Percentiles rank a stretch among this genome's conserved stretches.
Conservation (phyloP, 1,140 invertebrate species). For the Armadillidium nasatum region DNA sequence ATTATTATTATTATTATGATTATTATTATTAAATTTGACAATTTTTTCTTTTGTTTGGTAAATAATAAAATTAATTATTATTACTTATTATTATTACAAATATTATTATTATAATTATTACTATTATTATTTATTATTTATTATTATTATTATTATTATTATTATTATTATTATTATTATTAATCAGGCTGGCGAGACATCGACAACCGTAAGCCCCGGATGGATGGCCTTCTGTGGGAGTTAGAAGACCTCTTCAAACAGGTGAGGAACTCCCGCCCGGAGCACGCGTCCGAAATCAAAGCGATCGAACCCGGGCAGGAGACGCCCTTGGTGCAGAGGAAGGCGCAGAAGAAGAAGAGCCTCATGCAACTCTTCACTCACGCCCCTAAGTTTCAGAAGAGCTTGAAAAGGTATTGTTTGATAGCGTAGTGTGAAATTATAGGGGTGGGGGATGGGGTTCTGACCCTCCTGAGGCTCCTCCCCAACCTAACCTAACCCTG, state of each 20-base stretch:
- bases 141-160: not conserved
- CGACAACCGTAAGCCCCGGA: conserved; percentile 62
- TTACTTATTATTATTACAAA: too few relatives aligned
- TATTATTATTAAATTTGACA: too few relatives aligned
- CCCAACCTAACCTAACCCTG: too few relatives aligned
- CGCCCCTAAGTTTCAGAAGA: conserved; percentile 91
- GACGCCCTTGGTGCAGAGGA: conserved; percentile 55
- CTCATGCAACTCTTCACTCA: conserved; percentile 91
- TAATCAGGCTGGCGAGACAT: conserved; percentile 57
- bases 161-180: not conserved
- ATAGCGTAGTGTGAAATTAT: not conserved
- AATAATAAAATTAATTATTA: too few relatives aligned
- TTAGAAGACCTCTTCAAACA: conserved; percentile 70
- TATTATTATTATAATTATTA: too few relatives aligned
- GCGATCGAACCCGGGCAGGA: conserved; percentile 45
- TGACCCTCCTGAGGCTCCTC: too few relatives aligned
- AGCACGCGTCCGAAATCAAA: conserved; percentile 55
- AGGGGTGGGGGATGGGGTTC: too few relatives aligned
- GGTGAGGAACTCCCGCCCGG: conserved; percentile 61
- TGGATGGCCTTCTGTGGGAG: conserved; percentile 63
- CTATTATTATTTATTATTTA: too few relatives aligned
- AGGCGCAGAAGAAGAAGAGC: conserved; percentile 74
- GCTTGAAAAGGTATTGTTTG: conserved; percentile 65
- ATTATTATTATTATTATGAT: not conserved
- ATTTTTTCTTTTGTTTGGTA: too few relatives aligned